Conservation (phyloP, 2,888 invertebrate species). For the Leptogaster cylindrica region DNA sequence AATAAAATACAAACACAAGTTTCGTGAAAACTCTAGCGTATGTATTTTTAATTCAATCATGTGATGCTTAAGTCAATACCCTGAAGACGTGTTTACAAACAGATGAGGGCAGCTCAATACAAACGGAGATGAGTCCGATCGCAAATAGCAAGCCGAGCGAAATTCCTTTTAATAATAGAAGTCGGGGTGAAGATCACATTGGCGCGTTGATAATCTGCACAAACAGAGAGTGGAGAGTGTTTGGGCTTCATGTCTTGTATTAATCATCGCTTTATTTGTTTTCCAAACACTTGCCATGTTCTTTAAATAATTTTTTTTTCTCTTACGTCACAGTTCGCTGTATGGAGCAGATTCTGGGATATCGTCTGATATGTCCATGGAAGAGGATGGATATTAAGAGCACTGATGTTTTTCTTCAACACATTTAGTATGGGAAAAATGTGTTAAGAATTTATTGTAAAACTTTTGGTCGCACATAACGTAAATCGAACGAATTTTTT, state of each 20-base stretch:
- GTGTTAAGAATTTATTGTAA: background rate
- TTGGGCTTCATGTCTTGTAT: too few relatives aligned
- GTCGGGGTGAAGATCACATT: too few relatives aligned
- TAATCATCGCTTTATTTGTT: too few relatives aligned
- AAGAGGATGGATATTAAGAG: conserved; percentile 73
- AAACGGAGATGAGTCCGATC: too few relatives aligned
- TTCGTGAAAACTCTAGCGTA: conserved; percentile 8
- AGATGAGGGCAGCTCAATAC: background rate
- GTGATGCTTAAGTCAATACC: conserved; percentile 11
- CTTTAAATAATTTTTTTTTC: conserved; percentile 17
- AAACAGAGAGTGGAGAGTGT: too few relatives aligned
- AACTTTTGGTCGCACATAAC: too few relatives aligned
- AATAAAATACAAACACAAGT: too few relatives aligned
- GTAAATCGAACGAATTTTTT: conserved; percentile 50
- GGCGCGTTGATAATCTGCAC: too few relatives aligned
- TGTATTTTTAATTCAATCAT: conserved; percentile 23
- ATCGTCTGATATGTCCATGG: conserved; percentile 82
- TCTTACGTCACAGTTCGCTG: conserved; percentile 70
- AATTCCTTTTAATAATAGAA: too few relatives aligned
- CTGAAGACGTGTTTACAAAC: conserved; percentile 28
- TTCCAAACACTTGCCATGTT: too few relatives aligned
- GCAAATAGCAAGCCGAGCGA: too few relatives aligned
- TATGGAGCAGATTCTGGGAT: conserved; percentile 81
- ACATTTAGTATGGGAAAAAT: background rate
- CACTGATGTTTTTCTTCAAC: background rate